phyloP scores from a whole-genome alignment of 2,797 vertebrate species.

The Lemur catta region DNA sequence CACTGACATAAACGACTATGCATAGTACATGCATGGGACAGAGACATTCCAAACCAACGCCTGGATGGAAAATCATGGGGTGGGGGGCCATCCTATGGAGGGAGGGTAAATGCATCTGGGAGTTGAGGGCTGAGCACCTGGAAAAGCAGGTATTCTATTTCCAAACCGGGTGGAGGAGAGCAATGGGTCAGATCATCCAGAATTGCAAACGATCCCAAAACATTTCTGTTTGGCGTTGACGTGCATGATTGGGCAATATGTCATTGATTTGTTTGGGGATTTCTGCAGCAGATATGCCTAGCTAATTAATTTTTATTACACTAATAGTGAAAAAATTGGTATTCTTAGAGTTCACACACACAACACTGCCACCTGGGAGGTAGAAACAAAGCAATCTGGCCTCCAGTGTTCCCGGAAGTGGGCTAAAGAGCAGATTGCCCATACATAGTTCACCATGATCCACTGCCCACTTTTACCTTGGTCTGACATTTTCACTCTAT shows the following conservation, averaged over 20 bases:
- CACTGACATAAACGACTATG: not conserved
- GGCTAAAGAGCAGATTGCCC: not conserved
- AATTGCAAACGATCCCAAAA: slow-evolving; percentile 38
- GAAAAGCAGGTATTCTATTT: slow-evolving; percentile 18
- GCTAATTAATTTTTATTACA: slow-evolving; percentile 63
- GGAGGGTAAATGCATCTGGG: not conserved
- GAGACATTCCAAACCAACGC: not conserved
- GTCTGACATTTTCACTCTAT: not conserved
- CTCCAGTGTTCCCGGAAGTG: not conserved
- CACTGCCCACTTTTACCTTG: not conserved
- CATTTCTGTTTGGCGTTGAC: slow-evolving; percentile 57
- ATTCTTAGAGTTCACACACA: not conserved
- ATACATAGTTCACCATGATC: not conserved
- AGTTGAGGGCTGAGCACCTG: not conserved
- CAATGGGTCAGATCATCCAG: slow-evolving; percentile 1
- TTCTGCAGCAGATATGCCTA: slow-evolving; percentile 22
- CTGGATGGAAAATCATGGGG: not conserved
- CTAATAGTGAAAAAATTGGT: slow-evolving; percentile 24
- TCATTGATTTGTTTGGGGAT: slow-evolving; percentile 54
- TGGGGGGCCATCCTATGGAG: too few species aligned
- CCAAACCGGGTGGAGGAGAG: not conserved
- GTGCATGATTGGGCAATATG: slow-evolving; percentile 43
- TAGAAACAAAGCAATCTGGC: not conserved
- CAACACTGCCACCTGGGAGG: slow-evolving; percentile 1
- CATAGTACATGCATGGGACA: not conserved